Percentiles rank a stretch among this genome's conserved stretches.
Evolutionary conservation across 2,113 vertebrate genomes (phyloP).

Genomic region (Lophura nycthemera): DNA sequence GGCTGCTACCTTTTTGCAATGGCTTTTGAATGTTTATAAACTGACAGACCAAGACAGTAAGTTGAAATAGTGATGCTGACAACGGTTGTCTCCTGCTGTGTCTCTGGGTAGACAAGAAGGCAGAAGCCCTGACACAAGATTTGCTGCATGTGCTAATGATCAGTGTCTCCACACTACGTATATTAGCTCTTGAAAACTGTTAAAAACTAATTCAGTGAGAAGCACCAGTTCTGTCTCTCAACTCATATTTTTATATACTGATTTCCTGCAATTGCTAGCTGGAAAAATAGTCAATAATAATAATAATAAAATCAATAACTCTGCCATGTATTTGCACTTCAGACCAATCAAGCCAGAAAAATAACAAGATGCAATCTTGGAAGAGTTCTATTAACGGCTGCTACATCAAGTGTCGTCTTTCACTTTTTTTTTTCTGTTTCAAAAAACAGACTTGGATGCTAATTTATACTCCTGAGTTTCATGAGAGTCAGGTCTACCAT

Average conservation of each 20-base stretch:
- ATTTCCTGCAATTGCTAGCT: conserved; percentile 64
- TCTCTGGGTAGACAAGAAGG: not conserved
- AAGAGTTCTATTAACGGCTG: conserved; percentile 30
- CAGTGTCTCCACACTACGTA: not conserved
- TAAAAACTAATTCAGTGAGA: conserved; percentile 55
- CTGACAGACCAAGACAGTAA: not conserved
- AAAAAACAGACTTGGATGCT: not conserved
- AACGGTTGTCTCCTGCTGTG: not conserved
- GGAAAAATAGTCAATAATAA: conserved; percentile 48
- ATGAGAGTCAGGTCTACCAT: not conserved
- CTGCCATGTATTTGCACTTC: conserved; percentile 41
- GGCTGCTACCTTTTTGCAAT: not conserved
- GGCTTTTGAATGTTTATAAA: not conserved
- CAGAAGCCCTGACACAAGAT: conserved; percentile 7
- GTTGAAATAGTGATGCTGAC: not conserved
- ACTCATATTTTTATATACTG: conserved; percentile 31
- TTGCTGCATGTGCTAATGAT: not conserved
- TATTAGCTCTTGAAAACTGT: conserved; percentile 26
- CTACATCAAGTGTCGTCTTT: not conserved
- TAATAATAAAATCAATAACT: conserved; percentile 41
- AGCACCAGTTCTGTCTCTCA: conserved; percentile 51
- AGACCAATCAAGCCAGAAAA: conserved; percentile 30
- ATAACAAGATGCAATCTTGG: not conserved
- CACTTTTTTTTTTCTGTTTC: not conserved
- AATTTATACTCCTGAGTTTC: conserved; percentile 19